phyloP scores from a whole-genome alignment of 1,140 invertebrate species.

The Tetraneura akinire region DNA sequence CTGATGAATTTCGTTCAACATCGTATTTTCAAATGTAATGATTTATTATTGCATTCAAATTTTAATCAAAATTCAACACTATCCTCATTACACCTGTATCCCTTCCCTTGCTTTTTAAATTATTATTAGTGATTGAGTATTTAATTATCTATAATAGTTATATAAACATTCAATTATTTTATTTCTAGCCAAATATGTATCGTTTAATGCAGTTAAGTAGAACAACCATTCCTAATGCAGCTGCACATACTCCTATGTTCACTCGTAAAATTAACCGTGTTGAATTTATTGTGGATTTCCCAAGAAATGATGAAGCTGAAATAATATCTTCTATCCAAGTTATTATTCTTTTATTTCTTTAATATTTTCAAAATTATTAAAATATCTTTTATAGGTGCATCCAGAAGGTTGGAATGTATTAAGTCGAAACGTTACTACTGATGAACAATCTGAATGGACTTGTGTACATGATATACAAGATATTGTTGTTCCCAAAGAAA shows the following conservation, averaged over 20 bases:
- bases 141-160: not conserved
- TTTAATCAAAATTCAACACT: too few relatives aligned
- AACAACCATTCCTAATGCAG: slow-evolving; percentile 76
- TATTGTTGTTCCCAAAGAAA: slow-evolving; percentile 34
- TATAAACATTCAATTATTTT: not conserved
- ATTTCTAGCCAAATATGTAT: slow-evolving; percentile 80
- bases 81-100: too few relatives aligned
- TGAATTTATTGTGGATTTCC: slow-evolving; percentile 89
- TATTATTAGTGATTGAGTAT: not conserved
- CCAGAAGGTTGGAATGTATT: slow-evolving; percentile 88
- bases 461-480: slow-evolving; percentile 91
- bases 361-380: slow-evolving; percentile 25
- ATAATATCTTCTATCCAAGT: slow-evolving; percentile 84
- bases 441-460: slow-evolving; percentile 89
- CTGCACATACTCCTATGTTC: slow-evolving; percentile 80
- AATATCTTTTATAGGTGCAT: slow-evolving; percentile 67
- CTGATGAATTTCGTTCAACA: too few relatives aligned
- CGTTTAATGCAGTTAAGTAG: slow-evolving; percentile 83
- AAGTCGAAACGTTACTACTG: slow-evolving; percentile 81
- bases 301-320: slow-evolving; percentile 80
- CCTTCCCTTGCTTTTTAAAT: too few relatives aligned
- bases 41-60: too few relatives aligned
- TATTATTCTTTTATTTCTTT: slow-evolving; percentile 27
- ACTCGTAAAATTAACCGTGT: slow-evolving; percentile 77
- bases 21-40: too few relatives aligned